A percentile compares a stretch with the other conserved stretches of the same genome.
Conservation (phyloP, 2,113 vertebrate species). For the Phalacrocorax carbo region DNA sequence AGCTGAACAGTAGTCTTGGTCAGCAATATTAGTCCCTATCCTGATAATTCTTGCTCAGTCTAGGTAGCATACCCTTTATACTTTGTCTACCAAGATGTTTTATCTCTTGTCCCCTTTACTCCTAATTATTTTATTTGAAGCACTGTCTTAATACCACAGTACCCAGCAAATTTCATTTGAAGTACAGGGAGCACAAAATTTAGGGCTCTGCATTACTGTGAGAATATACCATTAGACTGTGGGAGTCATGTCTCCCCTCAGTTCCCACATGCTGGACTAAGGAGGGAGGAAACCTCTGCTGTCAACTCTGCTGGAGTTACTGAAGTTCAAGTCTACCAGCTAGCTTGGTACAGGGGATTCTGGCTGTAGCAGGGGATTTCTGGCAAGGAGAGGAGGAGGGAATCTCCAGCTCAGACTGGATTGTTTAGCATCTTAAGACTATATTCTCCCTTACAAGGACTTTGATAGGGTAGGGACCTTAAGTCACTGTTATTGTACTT, state of each 20-base stretch:
- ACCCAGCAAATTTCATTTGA: not conserved
- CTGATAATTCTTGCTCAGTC: not conserved
- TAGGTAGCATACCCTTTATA: not conserved
- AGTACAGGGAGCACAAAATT: not conserved
- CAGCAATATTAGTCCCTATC: not conserved
- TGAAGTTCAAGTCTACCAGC: not conserved
- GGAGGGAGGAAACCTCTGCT: not conserved
- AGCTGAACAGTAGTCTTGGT: not conserved
- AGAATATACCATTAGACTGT: not conserved
- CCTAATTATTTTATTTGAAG: not conserved
- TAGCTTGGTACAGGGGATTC: not conserved
- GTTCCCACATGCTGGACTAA: not conserved
- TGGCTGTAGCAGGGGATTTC: not conserved
- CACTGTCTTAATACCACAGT: not conserved
- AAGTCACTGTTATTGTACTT: not conserved
- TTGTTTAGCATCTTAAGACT: not conserved
- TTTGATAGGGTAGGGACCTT: not conserved
- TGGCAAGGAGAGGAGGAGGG: not conserved
- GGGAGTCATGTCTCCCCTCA: not conserved
- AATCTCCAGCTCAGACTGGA: not conserved
- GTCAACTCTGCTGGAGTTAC: not conserved
- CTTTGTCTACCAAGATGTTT: not conserved
- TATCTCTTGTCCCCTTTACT: not conserved
- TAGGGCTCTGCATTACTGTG: not conserved
- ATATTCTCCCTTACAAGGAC: not conserved